A percentile compares a stretch with the other conserved stretches of the same genome.
These are phyloP conservation scores for Ceraclea dissimilis DNA, from an alignment of 2,888 invertebrate species.

Conservation along the genomic window DNA sequence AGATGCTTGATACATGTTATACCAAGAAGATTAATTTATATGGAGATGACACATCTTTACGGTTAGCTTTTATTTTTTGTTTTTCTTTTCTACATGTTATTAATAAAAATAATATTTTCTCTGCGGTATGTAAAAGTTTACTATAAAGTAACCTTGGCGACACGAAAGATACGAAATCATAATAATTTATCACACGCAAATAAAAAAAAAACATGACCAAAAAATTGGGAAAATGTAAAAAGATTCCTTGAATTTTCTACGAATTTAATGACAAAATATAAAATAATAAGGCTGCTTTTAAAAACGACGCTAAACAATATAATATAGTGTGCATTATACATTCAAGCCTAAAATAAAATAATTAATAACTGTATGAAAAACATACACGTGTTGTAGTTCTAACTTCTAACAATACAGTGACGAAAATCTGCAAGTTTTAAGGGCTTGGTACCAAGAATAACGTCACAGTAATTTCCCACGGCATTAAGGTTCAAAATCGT, in stretches of 20 bases:
- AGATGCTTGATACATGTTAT: background rate
- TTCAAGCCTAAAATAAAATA: too few species aligned
- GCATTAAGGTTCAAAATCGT: too few species aligned
- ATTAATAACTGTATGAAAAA: too few species aligned
- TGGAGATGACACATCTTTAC: constrained; percentile 1
- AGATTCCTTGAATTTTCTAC: too few species aligned
- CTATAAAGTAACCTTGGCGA: background rate
- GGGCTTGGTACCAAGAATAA: too few species aligned
- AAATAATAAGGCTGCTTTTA: background rate
- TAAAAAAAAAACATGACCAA: background rate
- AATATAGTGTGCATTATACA: too few species aligned
- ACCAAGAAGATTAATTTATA: background rate
- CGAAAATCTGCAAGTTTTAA: too few species aligned
- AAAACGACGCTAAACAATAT: background rate
- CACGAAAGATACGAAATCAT: background rate
- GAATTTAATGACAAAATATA: background rate
- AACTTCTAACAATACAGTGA: too few species aligned
- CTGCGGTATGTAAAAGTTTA: background rate
- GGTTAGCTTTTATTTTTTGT: background rate
- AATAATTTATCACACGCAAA: background rate
- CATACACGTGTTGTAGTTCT: too few species aligned
- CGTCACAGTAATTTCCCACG: too few species aligned
- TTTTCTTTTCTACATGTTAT: background rate
- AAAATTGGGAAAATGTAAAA: too few species aligned
- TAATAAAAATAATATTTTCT: background rate